A percentile compares a stretch with the other conserved stretches of the same genome.
Evolutionary conservation across 2,797 vertebrate species (phyloP).

Genomic region (Parauchenoglanis punctatus): DNA sequence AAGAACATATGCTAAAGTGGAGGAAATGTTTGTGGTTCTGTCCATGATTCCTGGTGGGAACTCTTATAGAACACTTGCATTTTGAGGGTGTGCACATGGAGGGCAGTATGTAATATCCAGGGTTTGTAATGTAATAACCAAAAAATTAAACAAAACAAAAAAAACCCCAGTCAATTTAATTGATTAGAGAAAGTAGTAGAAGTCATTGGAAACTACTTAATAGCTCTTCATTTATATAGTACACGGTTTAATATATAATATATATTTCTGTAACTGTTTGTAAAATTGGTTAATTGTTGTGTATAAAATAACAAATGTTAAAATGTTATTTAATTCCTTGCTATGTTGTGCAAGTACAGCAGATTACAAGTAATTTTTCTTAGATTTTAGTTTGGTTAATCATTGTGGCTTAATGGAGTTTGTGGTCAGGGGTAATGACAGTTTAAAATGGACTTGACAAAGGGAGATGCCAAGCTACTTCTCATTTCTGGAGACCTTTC

Average conservation of each 20-base stretch:
- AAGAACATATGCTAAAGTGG: slow-evolving; percentile 27
- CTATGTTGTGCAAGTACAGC: not conserved
- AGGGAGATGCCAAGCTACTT: not conserved
- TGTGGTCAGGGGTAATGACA: not conserved
- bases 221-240: not conserved
- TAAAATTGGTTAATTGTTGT: not conserved
- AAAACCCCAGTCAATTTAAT: not conserved
- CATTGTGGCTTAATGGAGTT: not conserved
- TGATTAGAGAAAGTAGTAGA: not conserved
- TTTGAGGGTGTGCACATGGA: not conserved
- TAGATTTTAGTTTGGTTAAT: not conserved
- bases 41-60: not conserved
- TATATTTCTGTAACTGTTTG: not conserved
- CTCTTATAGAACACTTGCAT: not conserved
- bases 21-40: not conserved
- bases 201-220: not conserved
- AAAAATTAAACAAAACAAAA: too few relatives aligned
- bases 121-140: not conserved
- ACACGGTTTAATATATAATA: not conserved
- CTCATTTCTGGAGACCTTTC: slow-evolving; percentile 1
- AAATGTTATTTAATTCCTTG: not conserved
- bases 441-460: not conserved
- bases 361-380: not conserved
- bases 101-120: not conserved
- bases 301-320: not conserved